These are phyloP conservation scores for Cyclophora punctaria DNA, from an alignment of 2,888 invertebrate genomes.

Conservation along the genomic window DNA sequence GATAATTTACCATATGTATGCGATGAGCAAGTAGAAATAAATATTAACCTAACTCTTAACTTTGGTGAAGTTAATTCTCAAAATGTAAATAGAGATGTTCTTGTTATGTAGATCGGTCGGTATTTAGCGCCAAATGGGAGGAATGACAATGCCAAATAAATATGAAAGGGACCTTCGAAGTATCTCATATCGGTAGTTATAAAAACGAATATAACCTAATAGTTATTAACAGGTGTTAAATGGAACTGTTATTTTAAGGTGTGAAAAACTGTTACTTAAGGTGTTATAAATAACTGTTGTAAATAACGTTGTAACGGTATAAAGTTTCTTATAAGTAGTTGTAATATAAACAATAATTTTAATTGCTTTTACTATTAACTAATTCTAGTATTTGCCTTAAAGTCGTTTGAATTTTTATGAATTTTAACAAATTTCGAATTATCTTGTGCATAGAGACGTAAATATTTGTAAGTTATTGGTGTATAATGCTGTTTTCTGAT, in stretches of 20 bases:
- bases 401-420: too few relatives aligned
- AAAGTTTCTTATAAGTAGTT: conserved; percentile 44
- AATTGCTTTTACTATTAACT: too few relatives aligned
- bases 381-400: too few relatives aligned
- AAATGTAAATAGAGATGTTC: conserved; percentile 2
- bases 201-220: background rate
- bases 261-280: background rate
- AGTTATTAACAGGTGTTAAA: too few relatives aligned
- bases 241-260: too few relatives aligned
- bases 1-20: background rate
- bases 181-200: conserved; percentile 60
- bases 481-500: too few relatives aligned
- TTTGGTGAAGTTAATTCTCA: background rate
- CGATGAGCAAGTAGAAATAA: background rate
- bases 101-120: conserved; percentile 1
- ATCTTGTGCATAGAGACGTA: too few relatives aligned
- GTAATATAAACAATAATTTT: conserved; percentile 28
- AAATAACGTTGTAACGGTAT: conserved; percentile 35
- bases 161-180: conserved; percentile 59
- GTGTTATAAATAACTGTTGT: conserved; percentile 29
- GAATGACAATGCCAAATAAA: conserved; percentile 54
- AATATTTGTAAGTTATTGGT: too few relatives aligned
- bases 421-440: too few relatives aligned
- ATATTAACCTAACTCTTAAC: too few relatives aligned
- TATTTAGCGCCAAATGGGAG: conserved; percentile 48